These are phyloP conservation scores for Meteorus colon DNA, from an alignment of 2,888 invertebrate genomes.

Conservation along the genomic window DNA sequence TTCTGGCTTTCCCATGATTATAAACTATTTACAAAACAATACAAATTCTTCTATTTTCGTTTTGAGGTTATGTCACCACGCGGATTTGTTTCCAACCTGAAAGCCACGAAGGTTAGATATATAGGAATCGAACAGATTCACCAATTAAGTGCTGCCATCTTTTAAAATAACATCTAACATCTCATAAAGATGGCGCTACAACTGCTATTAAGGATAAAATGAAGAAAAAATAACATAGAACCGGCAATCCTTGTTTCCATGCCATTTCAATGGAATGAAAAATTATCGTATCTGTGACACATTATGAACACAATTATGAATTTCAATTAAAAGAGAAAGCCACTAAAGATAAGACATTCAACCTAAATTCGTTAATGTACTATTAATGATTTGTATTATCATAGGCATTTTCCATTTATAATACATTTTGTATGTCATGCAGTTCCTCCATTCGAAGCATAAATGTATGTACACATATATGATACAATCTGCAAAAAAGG, in stretches of 20 bases:
- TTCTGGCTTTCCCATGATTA: slow-evolving; percentile 8
- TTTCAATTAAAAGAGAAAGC: background rate
- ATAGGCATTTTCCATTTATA: too few relatives aligned
- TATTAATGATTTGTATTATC: too few relatives aligned
- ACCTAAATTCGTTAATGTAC: too few relatives aligned
- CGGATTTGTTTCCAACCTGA: background rate
- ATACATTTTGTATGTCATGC: too few relatives aligned
- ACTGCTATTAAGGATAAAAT: background rate
- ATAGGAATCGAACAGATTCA: too few relatives aligned
- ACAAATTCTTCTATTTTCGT: background rate
- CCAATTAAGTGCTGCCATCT: background rate
- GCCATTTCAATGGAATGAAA: background rate
- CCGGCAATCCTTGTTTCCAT: background rate
- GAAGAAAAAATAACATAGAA: background rate
- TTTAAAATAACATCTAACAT: background rate
- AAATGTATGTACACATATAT: too few relatives aligned
- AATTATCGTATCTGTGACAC: background rate
- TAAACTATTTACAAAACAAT: background rate
- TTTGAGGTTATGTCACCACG: slow-evolving; percentile 7
- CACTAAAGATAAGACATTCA: background rate
- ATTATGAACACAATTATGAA: background rate
- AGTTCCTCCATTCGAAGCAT: too few relatives aligned
- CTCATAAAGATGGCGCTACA: background rate
- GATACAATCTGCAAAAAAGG: too few relatives aligned
- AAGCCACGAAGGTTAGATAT: too few relatives aligned